These are phyloP conservation scores for Artemia sinica DNA, from an alignment of 2,888 invertebrate species.

Conservation along the genomic window DNA sequence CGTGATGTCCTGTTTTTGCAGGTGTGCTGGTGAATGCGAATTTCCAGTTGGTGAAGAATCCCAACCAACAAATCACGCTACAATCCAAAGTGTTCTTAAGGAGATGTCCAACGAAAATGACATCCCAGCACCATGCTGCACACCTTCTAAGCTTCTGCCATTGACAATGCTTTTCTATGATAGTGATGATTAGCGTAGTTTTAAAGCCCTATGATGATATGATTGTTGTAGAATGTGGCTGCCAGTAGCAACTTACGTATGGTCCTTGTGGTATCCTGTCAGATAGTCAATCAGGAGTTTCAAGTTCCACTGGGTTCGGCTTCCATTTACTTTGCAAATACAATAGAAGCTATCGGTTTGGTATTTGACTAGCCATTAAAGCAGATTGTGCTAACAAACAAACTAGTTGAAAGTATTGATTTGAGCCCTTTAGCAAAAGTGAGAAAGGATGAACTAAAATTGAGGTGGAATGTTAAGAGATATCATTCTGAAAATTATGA, in stretches of 20 bases:
- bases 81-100: conserved; percentile 41
- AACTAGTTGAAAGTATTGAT: too few relatives aligned
- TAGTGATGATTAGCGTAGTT: conserved; percentile 41
- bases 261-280: too few relatives aligned
- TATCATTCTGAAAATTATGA: too few relatives aligned
- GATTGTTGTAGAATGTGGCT: conserved; percentile 46
- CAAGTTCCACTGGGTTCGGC: too few relatives aligned
- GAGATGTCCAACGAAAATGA: conserved; percentile 34
- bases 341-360: too few relatives aligned
- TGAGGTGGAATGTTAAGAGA: too few relatives aligned
- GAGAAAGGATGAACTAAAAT: too few relatives aligned
- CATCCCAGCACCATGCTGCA: conserved; percentile 41
- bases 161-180: conserved; percentile 44
- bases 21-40: conserved; percentile 42
- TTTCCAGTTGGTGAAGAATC: conserved; percentile 36
- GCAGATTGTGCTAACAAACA: too few relatives aligned
- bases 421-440: too few relatives aligned
- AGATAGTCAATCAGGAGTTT: too few relatives aligned
- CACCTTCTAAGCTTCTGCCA: conserved; percentile 41
- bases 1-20: conserved; percentile 25
- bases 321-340: too few relatives aligned
- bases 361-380: too few relatives aligned
- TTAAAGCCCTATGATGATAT: conserved; percentile 46
- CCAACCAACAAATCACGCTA: conserved; percentile 45
- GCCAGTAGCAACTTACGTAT: conserved; percentile 32